These are phyloP conservation scores for Dynastes hyllus DNA, from an alignment of 2,888 invertebrate species.

Conservation along the genomic window DNA sequence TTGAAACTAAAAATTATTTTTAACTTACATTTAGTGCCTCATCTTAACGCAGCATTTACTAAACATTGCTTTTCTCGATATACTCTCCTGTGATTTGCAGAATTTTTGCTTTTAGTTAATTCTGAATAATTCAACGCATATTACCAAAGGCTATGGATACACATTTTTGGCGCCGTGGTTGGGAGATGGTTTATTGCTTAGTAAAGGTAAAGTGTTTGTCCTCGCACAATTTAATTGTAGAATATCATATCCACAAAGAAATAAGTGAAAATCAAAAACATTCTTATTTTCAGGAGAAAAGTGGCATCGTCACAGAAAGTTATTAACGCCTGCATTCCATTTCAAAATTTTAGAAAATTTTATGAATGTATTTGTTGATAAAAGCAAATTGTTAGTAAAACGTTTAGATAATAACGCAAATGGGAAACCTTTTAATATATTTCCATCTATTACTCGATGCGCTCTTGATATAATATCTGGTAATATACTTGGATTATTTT, in stretches of 20 bases:
- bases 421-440: constrained; percentile 66
- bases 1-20: no score
- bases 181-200: constrained; percentile 61
- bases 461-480: constrained; percentile 72
- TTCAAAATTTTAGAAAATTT: constrained; percentile 64
- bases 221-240: neutral
- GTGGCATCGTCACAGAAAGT: constrained; percentile 61
- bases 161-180: constrained; percentile 58
- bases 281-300: constrained; percentile 54
- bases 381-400: constrained; percentile 59
- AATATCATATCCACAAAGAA: no score
- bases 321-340: constrained; percentile 64
- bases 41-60: no score
- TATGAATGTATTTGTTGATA: constrained; percentile 61
- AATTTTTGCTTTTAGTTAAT: constrained; percentile 56
- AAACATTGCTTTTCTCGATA: no score
- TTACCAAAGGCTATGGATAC: constrained; percentile 58
- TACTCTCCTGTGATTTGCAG: no score
- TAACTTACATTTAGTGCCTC: no score
- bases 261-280: no score
- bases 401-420: constrained; percentile 66
- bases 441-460: constrained; percentile 75
- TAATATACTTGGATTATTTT: neutral
- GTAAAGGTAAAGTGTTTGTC: constrained; percentile 55
- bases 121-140: constrained; percentile 57